Base-by-base conservation (phyloP, 2,888 invertebrate species). In the Caenorhabditis sp. region DNA sequence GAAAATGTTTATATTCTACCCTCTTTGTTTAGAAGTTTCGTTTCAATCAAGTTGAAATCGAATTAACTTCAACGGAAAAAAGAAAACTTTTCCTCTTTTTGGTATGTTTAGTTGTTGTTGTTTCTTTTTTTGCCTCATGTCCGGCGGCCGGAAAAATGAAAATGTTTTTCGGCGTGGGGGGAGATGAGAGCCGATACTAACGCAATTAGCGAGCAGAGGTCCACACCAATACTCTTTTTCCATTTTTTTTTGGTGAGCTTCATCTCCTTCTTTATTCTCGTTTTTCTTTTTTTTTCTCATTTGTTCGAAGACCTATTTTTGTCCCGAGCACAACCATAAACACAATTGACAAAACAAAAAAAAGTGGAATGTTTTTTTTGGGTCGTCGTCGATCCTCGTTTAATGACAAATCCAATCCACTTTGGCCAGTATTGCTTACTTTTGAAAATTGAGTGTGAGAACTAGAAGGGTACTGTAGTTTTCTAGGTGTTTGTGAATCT, bases 151-250 rank as follows among this genome's bases (percentile, higher is more conserved):
- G 31, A 31, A 31, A 31, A 31, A 31, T 31, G 31, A 31, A 31
- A 31, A 31, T 31, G 50, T 50, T 50, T 50, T 50, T 17, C n/a
- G n/a, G n/a, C n/a, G n/a, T n/a, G 21, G 23, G 23, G 21, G n/a
- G 51, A 51, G 24, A 24, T 31, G 57, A 19, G 59, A 62, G 51
- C 64, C 72, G 72, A 72, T 72, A 72, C 72, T 72, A 72, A 72
- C 72, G 67, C 72, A 72, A 72, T 72, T 72, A 72, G 72, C 64
- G 72, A 67, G 59, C 66, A 72, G 72, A 64, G 72, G 72, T 72
- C 72, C 72, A 43, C 43, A 72, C 64, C 67, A 72, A 67, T 72
- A 72, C 64, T 66, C 63, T 51, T 53, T 31, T 10, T 53, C 53
- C 10, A 53, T 53, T 21, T 53, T 43, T 43, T 43, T 43, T 12